Evolutionary conservation across 2,797 vertebrate genomes (phyloP), one percentile per base, ranked within the genome.

Genomic region (Acrossocheilus wenchowensis): DNA sequence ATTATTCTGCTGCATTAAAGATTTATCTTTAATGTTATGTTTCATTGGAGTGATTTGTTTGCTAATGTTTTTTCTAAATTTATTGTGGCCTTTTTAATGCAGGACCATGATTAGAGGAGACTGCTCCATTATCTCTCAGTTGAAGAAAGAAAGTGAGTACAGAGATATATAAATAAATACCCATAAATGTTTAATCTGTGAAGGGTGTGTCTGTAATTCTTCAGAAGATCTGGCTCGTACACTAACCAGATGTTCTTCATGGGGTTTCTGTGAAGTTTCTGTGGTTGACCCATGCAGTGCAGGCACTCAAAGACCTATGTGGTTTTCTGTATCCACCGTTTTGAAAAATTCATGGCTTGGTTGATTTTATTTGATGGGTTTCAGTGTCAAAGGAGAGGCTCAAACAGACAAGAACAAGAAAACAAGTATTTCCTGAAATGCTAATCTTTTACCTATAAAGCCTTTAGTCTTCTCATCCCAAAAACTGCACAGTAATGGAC

Each of bases 21-120:
- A n/a, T 4, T 75, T 34, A 6, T 52, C 2, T 19, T 50, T 21
- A 57, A 30, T 30, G 30, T 30, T 30, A 30, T 45, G 54, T 36
- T 62, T 0, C 0, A 8, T 48, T 62, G 14, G 6, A 62, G 26
- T 12, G 15, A 15, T 62, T 74, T 26, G 17, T 36, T 39, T 64
- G 48, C 8, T 26, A n/a, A n/a, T 68, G 1, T 43, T n/a, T 48
- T 52, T n/a, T 26, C 41, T 64, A 1, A 10, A 14, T 12, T 50
- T n/a, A 10, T 17, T 60, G 3, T 54, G 50, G 6, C 48, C 15
- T 41, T 90, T 85, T 81, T 73, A 71, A 26, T 75, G 50, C 90
- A 99, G 98, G 92, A 99, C 98, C 74, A 99, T 99, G 95, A 97
- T 96, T 92, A 92, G 97, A 92, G 98, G 98, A 90, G 98, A 99